phyloP scores from a whole-genome alignment of 2,113 vertebrate species.

The Orthonyx spaldingii region DNA sequence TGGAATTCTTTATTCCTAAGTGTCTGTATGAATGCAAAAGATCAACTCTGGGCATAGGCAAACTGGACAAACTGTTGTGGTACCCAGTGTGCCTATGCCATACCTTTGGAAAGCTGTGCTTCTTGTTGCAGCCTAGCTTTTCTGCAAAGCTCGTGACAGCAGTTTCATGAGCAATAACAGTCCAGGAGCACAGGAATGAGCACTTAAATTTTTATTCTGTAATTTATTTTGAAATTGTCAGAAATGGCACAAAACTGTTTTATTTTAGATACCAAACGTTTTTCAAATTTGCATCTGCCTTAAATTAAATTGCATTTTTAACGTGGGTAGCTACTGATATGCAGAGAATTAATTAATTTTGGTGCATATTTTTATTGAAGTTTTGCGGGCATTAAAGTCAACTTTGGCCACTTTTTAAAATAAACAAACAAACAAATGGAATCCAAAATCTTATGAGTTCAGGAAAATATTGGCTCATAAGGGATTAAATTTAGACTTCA shows the following conservation, averaged over 20 bases:
- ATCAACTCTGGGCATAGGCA: background rate
- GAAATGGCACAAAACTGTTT: background rate
- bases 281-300: background rate
- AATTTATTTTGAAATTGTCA: background rate
- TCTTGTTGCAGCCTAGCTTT: background rate
- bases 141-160: background rate
- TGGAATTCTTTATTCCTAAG: background rate
- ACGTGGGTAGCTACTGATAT: background rate
- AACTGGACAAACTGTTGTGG: background rate
- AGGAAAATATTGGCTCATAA: background rate
- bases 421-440: background rate
- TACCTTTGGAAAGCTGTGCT: background rate
- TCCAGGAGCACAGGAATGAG: background rate
- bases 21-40: background rate
- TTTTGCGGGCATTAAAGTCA: background rate
- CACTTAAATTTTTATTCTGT: background rate
- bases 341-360: background rate
- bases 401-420: background rate
- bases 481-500: background rate
- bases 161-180: background rate
- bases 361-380: background rate
- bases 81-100: background rate
- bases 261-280: background rate
- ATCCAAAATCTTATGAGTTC: background rate
- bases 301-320: background rate